These are phyloP conservation scores for Eulemur mongoz DNA, from an alignment of 2,797 vertebrate genomes.

Conservation along the genomic window DNA sequence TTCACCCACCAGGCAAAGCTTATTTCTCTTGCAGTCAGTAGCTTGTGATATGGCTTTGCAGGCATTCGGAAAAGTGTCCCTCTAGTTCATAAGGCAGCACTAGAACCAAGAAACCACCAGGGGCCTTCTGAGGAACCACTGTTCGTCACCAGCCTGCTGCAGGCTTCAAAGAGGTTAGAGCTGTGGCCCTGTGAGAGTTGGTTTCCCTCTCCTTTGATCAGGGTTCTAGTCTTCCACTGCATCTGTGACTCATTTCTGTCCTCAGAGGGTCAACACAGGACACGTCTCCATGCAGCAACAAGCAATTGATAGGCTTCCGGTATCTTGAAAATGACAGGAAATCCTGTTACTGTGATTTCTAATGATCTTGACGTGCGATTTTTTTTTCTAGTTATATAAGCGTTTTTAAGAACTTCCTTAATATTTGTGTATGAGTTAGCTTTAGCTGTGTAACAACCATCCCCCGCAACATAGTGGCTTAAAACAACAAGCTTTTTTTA, in stretches of 20 bases:
- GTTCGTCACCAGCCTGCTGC: neutral
- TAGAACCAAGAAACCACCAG: neutral
- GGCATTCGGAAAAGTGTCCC: neutral
- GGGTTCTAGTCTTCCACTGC: neutral
- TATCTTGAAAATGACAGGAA: neutral
- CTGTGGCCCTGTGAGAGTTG: neutral
- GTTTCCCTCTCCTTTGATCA: neutral
- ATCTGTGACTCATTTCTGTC: neutral
- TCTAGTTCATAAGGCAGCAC: neutral
- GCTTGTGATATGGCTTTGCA: neutral
- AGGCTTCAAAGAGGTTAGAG: neutral
- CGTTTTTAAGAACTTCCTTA: slow-evolving; percentile 13
- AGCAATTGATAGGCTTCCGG: neutral
- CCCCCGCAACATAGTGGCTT: neutral
- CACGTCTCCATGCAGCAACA: neutral
- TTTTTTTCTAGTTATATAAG: neutral
- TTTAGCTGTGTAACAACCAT: slow-evolving; percentile 12
- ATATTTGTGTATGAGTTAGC: neutral
- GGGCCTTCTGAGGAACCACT: neutral
- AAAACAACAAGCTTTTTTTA: neutral
- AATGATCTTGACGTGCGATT: neutral
- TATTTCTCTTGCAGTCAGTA: neutral
- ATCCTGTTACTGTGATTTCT: neutral
- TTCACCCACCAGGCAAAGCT: neutral
- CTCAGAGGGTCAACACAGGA: neutral